Conservation (phyloP, 2,888 invertebrate genomes). For the Orchestes rusci region DNA sequence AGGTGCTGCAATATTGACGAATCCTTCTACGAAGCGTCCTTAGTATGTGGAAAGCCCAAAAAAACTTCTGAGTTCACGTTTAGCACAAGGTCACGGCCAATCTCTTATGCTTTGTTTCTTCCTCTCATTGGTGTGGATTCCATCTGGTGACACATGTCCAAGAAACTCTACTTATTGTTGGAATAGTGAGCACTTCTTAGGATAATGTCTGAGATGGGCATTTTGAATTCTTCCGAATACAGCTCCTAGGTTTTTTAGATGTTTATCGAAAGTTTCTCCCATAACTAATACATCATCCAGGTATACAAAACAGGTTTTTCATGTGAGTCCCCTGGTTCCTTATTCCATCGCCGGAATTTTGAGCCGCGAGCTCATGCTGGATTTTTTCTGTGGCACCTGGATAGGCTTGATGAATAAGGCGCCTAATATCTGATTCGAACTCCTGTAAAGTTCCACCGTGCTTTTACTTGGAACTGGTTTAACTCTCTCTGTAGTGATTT, state of each 20-base stretch:
- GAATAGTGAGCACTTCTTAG: not conserved
- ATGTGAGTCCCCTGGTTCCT: not conserved
- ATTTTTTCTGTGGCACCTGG: too few relatives aligned
- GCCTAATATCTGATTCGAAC: too few relatives aligned
- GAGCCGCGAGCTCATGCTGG: too few relatives aligned
- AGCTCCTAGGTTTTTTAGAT: not conserved
- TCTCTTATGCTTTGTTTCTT: constrained; percentile 1
- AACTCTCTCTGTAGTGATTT: too few relatives aligned
- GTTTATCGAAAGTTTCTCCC: not conserved
- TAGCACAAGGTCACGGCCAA: constrained; percentile 24
- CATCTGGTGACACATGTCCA: not conserved
- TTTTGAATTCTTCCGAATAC: not conserved
- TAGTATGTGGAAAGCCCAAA: constrained; percentile 23
- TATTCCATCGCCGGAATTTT: too few relatives aligned
- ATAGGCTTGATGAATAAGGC: too few relatives aligned
- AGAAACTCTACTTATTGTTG: not conserved
- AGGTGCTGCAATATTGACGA: constrained; percentile 6
- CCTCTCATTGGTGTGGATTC: not conserved
- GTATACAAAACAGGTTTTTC: not conserved
- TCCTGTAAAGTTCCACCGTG: too few relatives aligned
- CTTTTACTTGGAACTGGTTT: too few relatives aligned
- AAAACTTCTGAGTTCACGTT: constrained; percentile 14
- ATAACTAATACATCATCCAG: not conserved
- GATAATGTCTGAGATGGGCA: not conserved
- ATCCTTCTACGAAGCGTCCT: constrained; percentile 22